These are phyloP conservation scores for Scaptomyza graminum DNA, from an alignment of 1,140 invertebrate genomes.

Conservation along the genomic window DNA sequence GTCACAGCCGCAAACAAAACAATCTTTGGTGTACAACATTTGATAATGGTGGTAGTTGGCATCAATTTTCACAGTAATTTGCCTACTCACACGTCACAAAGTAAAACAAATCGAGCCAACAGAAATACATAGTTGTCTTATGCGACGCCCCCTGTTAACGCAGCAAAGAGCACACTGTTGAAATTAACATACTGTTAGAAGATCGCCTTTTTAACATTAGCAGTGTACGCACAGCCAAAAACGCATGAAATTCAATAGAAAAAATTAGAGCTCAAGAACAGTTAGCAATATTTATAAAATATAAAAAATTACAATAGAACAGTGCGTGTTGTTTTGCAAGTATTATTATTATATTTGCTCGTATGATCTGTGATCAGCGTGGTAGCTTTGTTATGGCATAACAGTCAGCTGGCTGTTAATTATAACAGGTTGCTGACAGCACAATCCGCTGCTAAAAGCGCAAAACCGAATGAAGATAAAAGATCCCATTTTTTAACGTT, in stretches of 20 bases:
- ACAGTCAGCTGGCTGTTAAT: conserved; percentile 13
- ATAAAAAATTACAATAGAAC: too few species aligned
- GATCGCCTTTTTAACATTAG: neutral
- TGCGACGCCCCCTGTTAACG: neutral
- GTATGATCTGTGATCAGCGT: conserved; percentile 21
- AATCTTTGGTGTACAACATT: too few species aligned
- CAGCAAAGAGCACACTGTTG: neutral
- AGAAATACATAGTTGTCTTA: neutral
- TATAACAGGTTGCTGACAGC: conserved; percentile 20
- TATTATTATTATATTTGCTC: neutral
- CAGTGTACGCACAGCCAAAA: neutral
- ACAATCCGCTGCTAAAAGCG: conserved; percentile 19
- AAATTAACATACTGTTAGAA: neutral
- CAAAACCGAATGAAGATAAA: conserved; percentile 43
- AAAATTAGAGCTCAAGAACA: neutral
- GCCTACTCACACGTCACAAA: neutral
- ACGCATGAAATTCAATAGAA: neutral
- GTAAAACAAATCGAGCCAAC: neutral
- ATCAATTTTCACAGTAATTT: neutral
- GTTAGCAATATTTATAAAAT: too few species aligned
- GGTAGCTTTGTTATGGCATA: neutral
- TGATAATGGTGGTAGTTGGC: too few species aligned
- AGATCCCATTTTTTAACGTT: conserved; percentile 44
- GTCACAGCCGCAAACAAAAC: neutral
- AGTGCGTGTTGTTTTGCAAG: neutral